phyloP scores from a whole-genome alignment of 2,888 invertebrate species.

The Sarcophaga subvicina region DNA sequence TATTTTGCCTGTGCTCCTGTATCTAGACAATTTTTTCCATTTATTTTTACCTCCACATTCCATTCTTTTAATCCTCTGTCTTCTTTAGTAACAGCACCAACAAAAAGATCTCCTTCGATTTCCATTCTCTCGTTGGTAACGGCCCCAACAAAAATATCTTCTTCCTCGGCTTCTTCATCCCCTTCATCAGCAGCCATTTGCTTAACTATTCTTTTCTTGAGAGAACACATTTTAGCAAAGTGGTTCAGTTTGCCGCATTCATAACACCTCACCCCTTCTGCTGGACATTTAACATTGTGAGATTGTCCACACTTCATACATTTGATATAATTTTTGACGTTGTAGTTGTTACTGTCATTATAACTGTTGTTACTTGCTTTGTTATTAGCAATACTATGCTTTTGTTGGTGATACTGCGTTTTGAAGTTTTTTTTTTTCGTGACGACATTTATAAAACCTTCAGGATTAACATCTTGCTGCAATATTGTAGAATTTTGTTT shows the following conservation, averaged over 20 bases:
- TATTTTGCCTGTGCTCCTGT: constrained; percentile 51
- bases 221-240: background rate
- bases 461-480: constrained; percentile 21
- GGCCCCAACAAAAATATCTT: no score
- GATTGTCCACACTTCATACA: constrained; percentile 21
- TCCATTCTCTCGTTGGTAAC: no score
- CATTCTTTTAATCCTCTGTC: no score
- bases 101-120: no score
- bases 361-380: background rate
- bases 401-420: background rate
- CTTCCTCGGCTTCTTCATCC: constrained; percentile 16
- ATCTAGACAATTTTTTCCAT: constrained; percentile 32
- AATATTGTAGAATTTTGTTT: constrained; percentile 36
- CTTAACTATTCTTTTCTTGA: constrained; percentile 26
- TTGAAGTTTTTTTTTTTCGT: background rate
- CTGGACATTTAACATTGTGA: background rate
- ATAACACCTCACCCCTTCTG: no score
- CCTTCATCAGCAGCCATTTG: constrained; percentile 10
- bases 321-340: constrained; percentile 1
- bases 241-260: no score
- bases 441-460: constrained; percentile 5
- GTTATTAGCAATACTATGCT: background rate
- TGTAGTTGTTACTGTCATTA: constrained; percentile 19
- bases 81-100: no score
- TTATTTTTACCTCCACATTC: constrained; percentile 9